A percentile compares a stretch with the other conserved stretches of the same genome.
Evolutionary conservation across 2,113 vertebrate species (phyloP).

Genomic region (Actinemys pallida): DNA sequence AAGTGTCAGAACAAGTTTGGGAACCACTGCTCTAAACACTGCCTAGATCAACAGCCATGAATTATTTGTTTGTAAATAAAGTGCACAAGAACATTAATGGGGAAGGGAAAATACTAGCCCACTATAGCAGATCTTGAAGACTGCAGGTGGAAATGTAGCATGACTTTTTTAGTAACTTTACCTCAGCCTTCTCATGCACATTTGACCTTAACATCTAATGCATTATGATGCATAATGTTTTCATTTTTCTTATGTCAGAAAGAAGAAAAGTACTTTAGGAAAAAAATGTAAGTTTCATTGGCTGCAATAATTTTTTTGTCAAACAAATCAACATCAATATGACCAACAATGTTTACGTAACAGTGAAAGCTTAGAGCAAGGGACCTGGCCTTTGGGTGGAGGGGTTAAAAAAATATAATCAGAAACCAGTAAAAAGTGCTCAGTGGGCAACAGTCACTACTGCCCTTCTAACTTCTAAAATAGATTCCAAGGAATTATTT

Average conservation of each 20-base stretch:
- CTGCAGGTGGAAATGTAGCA: slow-evolving; percentile 35
- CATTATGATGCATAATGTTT: neutral
- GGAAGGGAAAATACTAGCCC: neutral
- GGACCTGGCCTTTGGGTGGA: neutral
- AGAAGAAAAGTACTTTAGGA: neutral
- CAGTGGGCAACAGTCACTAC: neutral
- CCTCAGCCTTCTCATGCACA: slow-evolving; percentile 15
- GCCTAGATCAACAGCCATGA: neutral
- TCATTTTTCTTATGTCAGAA: neutral
- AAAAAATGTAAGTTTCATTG: neutral
- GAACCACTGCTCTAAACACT: neutral
- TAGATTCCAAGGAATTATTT: neutral
- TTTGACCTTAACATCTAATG: neutral
- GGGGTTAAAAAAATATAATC: neutral
- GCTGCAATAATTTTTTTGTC: neutral
- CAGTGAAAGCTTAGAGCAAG: neutral
- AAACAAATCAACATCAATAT: neutral
- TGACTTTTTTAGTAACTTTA: neutral
- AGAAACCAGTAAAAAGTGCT: neutral
- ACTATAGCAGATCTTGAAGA: slow-evolving; percentile 38
- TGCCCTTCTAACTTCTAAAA: neutral
- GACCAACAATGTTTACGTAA: neutral
- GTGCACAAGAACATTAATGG: neutral
- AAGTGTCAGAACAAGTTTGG: no score
- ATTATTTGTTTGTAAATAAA: slow-evolving; percentile 43